A percentile compares a stretch with the other conserved stretches of the same genome.
Conservation (phyloP, 2,113 vertebrate genomes). For the Nyctibius bracteatus region DNA sequence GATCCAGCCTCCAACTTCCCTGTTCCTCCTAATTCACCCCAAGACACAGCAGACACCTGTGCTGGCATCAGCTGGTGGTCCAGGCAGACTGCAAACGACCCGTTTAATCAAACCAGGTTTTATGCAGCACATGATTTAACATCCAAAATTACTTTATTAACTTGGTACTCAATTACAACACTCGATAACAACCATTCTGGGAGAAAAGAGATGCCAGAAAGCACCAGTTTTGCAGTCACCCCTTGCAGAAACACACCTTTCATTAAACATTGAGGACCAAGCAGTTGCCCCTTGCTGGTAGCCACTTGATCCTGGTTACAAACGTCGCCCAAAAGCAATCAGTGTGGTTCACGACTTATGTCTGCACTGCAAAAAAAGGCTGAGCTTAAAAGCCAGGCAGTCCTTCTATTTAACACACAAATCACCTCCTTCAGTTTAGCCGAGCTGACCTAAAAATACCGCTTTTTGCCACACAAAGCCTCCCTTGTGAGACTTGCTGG, state of each 20-base stretch:
- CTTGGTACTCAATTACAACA: background rate
- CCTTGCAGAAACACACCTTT: background rate
- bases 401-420: background rate
- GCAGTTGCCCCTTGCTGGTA: background rate
- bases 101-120: background rate
- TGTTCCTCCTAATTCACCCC: background rate
- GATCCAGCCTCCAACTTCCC: background rate
- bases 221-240: background rate
- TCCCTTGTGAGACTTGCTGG: constrained; percentile 4
- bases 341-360: accelerated
- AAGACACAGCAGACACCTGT: background rate
- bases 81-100: background rate
- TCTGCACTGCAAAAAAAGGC: background rate
- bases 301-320: background rate
- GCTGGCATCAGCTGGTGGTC: background rate
- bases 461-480: constrained; percentile 27
- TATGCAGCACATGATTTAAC: background rate
- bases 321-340: background rate
- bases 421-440: background rate
- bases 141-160: background rate
- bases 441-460: constrained; percentile 27
- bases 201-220: background rate
- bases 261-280: background rate
- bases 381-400: background rate
- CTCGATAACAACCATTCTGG: background rate